Evolutionary conservation across 2,888 invertebrate species (phyloP).

Genomic region (Diarsia brunnea): DNA sequence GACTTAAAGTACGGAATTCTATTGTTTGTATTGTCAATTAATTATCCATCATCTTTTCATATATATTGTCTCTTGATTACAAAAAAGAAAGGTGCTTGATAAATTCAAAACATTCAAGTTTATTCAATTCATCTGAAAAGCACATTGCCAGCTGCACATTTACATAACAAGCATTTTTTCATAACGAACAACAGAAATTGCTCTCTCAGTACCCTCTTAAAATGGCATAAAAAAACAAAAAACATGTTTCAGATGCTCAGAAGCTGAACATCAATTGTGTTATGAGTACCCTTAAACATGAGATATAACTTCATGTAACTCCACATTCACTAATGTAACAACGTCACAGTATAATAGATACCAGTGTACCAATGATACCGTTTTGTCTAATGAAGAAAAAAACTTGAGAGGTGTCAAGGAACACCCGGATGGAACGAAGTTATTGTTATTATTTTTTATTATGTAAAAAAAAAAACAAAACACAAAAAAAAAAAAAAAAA

Average conservation of each 20-base stretch:
- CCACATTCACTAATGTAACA: conserved; percentile 62
- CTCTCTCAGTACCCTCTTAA: background rate
- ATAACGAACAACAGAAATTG: conserved; percentile 19
- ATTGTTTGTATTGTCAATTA: background rate
- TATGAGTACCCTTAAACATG: conserved; percentile 53
- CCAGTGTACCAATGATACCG: background rate
- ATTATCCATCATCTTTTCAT: background rate
- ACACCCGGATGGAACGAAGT: too few relatives aligned
- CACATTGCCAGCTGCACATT: background rate
- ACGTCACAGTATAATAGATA: conserved; percentile 24
- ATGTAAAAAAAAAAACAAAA: too few relatives aligned
- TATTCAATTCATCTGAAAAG: background rate
- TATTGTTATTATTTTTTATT: too few relatives aligned
- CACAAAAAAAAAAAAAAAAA: too few relatives aligned
- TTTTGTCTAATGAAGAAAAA: background rate
- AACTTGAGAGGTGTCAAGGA: too few relatives aligned
- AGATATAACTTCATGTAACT: conserved; percentile 58
- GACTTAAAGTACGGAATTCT: too few relatives aligned
- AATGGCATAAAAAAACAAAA: conserved; percentile 22
- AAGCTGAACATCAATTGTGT: conserved; percentile 55
- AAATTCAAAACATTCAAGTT: background rate
- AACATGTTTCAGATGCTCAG: conserved; percentile 22
- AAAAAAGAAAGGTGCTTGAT: background rate
- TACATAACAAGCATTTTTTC: background rate
- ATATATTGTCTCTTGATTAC: background rate